A percentile compares a stretch with the other conserved stretches of the same genome.
Conservation (phyloP, 1,140 invertebrate species). For the Neodiprion lecontei region DNA sequence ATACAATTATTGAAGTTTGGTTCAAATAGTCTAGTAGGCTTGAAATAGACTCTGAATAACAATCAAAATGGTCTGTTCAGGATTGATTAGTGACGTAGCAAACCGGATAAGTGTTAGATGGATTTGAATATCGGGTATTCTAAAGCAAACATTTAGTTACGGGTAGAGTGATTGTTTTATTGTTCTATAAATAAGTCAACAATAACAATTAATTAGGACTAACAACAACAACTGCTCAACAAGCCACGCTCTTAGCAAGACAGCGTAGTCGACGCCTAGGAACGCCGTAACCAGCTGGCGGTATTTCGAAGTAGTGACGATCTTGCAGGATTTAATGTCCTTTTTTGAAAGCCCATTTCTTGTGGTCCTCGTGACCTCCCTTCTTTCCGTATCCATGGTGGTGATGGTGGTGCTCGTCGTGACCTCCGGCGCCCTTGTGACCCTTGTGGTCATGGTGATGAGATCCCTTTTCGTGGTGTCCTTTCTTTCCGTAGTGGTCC, state of each 20-base stretch:
- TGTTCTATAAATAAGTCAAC: constrained; percentile 9
- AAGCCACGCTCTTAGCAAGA: background rate
- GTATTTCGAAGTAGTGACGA: background rate
- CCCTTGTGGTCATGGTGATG: constrained; percentile 59
- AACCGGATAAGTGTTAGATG: no score
- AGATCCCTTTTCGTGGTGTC: constrained; percentile 59
- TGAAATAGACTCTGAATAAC: no score
- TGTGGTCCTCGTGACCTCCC: constrained; percentile 47
- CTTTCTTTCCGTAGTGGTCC: constrained; percentile 72
- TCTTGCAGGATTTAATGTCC: background rate
- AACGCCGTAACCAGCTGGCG: constrained; percentile 9
- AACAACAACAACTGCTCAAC: constrained; percentile 10
- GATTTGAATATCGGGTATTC: no score
- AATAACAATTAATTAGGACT: constrained; percentile 14
- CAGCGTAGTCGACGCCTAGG: background rate
- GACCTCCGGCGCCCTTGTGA: constrained; percentile 51
- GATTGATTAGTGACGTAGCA: no score
- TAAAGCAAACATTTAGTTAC: no score
- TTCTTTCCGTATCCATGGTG: constrained; percentile 48
- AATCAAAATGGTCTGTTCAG: no score
- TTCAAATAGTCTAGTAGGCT: no score
- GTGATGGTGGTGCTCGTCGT: constrained; percentile 50
- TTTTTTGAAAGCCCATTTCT: constrained; percentile 43
- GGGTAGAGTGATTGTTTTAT: background rate
- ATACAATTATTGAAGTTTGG: no score